These are phyloP conservation scores for Halcyon smyrnensis DNA, from an alignment of 2,797 vertebrate species.

Conservation along the genomic window DNA sequence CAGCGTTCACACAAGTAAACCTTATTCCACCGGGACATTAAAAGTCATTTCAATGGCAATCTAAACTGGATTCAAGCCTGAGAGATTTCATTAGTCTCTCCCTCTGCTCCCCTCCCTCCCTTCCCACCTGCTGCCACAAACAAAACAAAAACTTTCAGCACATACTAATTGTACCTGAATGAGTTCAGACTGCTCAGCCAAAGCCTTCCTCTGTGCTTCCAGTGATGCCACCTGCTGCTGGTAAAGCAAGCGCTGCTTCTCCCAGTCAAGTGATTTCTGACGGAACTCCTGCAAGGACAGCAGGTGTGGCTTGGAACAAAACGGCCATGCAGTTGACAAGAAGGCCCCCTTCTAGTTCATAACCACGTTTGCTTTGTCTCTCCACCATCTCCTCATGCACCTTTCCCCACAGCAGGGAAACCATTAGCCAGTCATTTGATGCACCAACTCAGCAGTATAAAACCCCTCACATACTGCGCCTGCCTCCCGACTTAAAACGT, in stretches of 20 bases:
- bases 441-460: neutral
- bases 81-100: neutral
- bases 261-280: conserved; percentile 86
- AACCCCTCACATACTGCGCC: conserved; percentile 6
- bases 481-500: conserved; percentile 37
- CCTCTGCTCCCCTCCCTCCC: neutral
- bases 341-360: neutral
- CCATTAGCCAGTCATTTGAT: conserved; percentile 58
- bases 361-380: neutral
- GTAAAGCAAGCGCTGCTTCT: conserved; percentile 86
- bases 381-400: neutral
- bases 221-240: conserved; percentile 87
- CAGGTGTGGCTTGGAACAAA: neutral
- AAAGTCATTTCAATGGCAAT: conserved; percentile 14
- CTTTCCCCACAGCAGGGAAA: conserved; percentile 57
- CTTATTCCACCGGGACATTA: neutral
- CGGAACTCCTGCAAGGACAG: conserved; percentile 84
- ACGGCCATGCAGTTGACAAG: neutral
- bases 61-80: neutral
- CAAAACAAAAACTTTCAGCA: conserved; percentile 7
- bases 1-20: neutral
- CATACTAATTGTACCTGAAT: conserved; percentile 81
- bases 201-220: conserved; percentile 87
- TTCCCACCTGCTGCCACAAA: conserved; percentile 5
- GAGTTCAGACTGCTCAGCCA: conserved; percentile 85